Evolutionary conservation across 2,113 vertebrate genomes (phyloP).

Genomic region (Neomonachus schauinslandi): DNA sequence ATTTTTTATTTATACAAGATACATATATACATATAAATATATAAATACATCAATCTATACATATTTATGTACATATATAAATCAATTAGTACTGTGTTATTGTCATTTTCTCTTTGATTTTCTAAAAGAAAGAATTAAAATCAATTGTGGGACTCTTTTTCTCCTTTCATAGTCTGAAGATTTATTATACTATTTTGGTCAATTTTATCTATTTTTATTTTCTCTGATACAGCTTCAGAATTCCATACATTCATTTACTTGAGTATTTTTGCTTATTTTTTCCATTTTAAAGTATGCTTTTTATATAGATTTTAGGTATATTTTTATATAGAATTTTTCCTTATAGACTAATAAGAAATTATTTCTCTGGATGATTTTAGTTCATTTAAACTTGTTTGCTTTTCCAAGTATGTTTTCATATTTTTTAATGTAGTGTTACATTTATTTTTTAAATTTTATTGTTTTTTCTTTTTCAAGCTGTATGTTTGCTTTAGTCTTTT

Average conservation of each 20-base stretch:
- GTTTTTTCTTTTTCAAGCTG: background rate
- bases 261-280: background rate
- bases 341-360: background rate
- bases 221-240: background rate
- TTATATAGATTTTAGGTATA: background rate
- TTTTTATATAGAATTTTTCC: background rate
- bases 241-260: background rate
- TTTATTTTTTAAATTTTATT: background rate
- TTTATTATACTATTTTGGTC: background rate
- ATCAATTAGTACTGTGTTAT: background rate
- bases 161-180: background rate
- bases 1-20: too few relatives aligned
- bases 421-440: background rate
- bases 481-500: background rate
- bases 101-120: background rate
- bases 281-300: background rate
- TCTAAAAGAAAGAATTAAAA: background rate
- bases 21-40: background rate
- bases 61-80: background rate
- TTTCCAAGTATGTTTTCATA: background rate
- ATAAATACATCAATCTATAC: background rate
- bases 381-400: background rate
- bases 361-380: background rate
- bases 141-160: background rate
- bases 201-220: background rate